Conservation (phyloP, 2,888 invertebrate genomes). For the Rotaria macrura region DNA sequence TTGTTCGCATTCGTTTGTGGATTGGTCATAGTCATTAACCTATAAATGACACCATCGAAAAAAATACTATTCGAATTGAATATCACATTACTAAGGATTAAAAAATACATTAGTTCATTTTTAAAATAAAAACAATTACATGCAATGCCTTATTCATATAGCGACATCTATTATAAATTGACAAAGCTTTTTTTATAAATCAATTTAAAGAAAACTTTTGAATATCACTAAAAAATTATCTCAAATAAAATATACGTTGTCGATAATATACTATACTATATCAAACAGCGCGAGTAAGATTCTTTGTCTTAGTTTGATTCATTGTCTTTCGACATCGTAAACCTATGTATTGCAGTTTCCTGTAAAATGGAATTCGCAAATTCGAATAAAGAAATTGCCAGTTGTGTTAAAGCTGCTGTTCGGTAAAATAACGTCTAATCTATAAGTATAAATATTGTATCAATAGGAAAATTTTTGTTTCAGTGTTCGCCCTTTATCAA, state of each 20-base stretch:
- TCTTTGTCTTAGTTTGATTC: not conserved
- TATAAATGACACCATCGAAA: not conserved
- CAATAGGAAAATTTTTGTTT: not conserved
- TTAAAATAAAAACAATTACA: too few relatives aligned
- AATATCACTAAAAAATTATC: not conserved
- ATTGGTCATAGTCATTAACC: not conserved
- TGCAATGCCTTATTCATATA: not conserved
- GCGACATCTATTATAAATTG: not conserved
- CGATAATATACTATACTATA: not conserved
- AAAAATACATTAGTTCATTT: too few relatives aligned
- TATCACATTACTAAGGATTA: too few relatives aligned
- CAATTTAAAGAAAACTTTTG: not conserved
- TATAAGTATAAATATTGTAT: too few relatives aligned
- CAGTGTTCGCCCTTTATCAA: not conserved
- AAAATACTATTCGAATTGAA: too few relatives aligned
- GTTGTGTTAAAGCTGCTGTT: constrained; percentile 16
- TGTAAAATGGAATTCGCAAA: not conserved
- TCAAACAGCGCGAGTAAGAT: not conserved
- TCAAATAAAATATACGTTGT: not conserved
- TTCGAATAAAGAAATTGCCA: constrained; percentile 1
- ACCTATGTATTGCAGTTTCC: not conserved
- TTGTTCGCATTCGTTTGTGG: not conserved
- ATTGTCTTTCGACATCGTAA: not conserved
- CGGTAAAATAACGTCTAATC: not conserved
- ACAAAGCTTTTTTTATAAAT: not conserved